These are phyloP conservation scores for Phrynosoma blainvillii DNA, from an alignment of 2,113 vertebrate species.

Conservation along the genomic window DNA sequence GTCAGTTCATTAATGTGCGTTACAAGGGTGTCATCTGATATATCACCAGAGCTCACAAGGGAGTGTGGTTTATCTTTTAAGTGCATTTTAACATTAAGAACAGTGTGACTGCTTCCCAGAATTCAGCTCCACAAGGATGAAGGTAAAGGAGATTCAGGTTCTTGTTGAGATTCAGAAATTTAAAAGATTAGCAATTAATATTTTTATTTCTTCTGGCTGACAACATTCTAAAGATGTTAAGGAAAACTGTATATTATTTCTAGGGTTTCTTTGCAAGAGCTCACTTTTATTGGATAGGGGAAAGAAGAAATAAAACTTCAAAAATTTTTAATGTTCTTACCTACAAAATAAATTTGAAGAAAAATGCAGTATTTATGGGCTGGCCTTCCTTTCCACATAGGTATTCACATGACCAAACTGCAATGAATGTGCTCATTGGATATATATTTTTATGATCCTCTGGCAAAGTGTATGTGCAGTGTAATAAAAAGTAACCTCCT, in stretches of 20 bases:
- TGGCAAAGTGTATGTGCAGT: not conserved
- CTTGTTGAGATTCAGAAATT: not conserved
- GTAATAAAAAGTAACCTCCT: not conserved
- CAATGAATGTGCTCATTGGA: not conserved
- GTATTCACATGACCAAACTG: not conserved
- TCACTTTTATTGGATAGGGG: not conserved
- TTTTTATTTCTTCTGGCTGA: not conserved
- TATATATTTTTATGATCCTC: not conserved
- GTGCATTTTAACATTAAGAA: fast-evolving
- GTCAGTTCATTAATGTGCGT: not conserved
- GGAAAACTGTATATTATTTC: not conserved
- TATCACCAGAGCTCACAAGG: slow-evolving; percentile 2
- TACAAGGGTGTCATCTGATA: not conserved
- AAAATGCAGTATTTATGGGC: not conserved
- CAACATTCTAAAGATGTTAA: not conserved
- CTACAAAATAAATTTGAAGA: not conserved
- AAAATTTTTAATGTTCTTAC: not conserved
- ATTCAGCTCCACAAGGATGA: not conserved
- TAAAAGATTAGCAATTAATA: not conserved
- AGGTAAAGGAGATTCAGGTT: not conserved
- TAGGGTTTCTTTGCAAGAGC: not conserved
- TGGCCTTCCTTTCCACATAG: not conserved
- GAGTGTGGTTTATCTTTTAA: not conserved
- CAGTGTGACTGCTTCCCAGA: not conserved
- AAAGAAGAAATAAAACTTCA: not conserved